Evolutionary conservation across 1,140 invertebrate species (phyloP).

Genomic region (Drosophila miranda): DNA sequence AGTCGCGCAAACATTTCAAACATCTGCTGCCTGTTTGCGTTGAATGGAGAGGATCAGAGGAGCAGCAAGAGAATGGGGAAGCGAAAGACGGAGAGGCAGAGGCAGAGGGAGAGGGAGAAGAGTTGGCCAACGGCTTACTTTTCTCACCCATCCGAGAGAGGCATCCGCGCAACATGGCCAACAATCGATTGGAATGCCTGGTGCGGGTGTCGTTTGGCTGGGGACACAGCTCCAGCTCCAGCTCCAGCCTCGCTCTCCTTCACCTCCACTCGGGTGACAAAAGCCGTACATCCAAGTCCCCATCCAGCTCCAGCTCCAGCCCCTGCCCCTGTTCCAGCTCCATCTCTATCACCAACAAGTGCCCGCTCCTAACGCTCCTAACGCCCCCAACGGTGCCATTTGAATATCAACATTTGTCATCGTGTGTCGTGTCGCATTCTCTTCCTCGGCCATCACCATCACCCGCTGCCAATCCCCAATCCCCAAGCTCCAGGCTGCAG

Average conservation of each 20-base stretch:
- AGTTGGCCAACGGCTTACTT: conserved; percentile 58
- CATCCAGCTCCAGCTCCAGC: conserved; percentile 1
- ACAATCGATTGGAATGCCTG: conserved; percentile 72
- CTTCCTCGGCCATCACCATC: conserved; percentile 20
- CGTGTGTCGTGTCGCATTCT: conserved; percentile 73
- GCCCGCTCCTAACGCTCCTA: conserved; percentile 29
- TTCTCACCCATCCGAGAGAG: conserved; percentile 59
- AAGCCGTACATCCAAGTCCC: conserved; percentile 28
- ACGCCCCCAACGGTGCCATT: conserved; percentile 64
- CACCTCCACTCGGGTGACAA: conserved; percentile 40
- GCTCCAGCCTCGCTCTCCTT: neutral
- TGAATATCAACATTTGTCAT: conserved; percentile 80
- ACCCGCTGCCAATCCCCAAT: too few species aligned
- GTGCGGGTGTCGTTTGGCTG: conserved; percentile 53
- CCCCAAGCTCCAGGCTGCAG: conserved; percentile 16
- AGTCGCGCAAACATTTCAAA: conserved; percentile 70
- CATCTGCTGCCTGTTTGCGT: conserved; percentile 59
- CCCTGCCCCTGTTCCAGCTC: neutral
- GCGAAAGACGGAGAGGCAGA: neutral
- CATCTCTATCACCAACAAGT: conserved; percentile 15
- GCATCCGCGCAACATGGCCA: conserved; percentile 58
- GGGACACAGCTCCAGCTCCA: conserved; percentile 4
- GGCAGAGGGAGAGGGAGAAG: neutral
- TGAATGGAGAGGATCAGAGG: conserved; percentile 24
- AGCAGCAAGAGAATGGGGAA: conserved; percentile 1